Base-by-base conservation (phyloP, 2,888 invertebrate species). In the Epinotia demarniana region DNA sequence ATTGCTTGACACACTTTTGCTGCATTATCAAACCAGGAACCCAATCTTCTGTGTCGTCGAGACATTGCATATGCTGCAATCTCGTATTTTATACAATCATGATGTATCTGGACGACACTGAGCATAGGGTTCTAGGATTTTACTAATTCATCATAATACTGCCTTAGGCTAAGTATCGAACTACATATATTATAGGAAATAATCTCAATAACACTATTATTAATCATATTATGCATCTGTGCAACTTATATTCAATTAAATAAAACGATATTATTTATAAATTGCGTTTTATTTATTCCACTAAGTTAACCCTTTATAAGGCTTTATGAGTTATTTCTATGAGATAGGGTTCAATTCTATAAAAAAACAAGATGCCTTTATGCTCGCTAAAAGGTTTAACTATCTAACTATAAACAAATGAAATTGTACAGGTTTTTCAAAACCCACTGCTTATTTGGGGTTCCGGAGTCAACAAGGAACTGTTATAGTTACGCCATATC, bases 251-350 rank as follows among this genome's bases (percentile, higher is more conserved):
- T 70, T 71, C 75, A 66, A 75, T 58, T 53, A 60, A 75, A 63
- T 71, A 75, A 57, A 72, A 53, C 60, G 53, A 64, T 75, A 64
- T 73, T 73, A 75, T 75, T 75, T 75, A 66, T 66, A 66, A 9
- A 27, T 23, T 6, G 46, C 46, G 60, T 64, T 75, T 74, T 60
- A 49, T 43, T 75, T 70, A n/a, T 43, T 61, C n/a, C 3, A 33
- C 23, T 3, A 3, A 27, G 23, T 27, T 27, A n/a, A n/a, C n/a
- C n/a, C n/a, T n/a, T n/a, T n/a, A n/a, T n/a, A n/a, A n/a, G n/a
- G n/a, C n/a, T n/a, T n/a, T n/a, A n/a, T n/a, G n/a, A n/a, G n/a
- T n/a, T n/a, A n/a, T n/a, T n/a, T n/a, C n/a, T n/a, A n/a, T n/a
- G n/a, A n/a, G n/a, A n/a, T n/a, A n/a, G n/a, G n/a, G n/a, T n/a